These are phyloP conservation scores for Trinorchestia longiramus DNA, from an alignment of 1,140 invertebrate species.

Conservation along the genomic window DNA sequence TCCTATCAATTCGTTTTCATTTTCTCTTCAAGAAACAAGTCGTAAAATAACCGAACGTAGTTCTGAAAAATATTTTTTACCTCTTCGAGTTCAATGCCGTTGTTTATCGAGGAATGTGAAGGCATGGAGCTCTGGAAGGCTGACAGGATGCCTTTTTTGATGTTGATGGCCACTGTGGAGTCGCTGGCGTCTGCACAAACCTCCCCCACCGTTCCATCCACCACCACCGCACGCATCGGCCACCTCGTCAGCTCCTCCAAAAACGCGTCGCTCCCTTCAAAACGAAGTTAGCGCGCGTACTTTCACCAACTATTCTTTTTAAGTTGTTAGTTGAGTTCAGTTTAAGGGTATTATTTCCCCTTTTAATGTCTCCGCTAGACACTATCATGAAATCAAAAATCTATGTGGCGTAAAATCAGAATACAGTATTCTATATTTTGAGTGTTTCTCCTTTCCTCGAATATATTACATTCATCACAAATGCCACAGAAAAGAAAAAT, in stretches of 20 bases:
- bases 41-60: neutral
- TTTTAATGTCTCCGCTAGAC: neutral
- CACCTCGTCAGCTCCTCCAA: conserved; percentile 56
- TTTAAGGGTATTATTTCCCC: neutral
- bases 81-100: conserved; percentile 57
- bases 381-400: neutral
- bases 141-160: conserved; percentile 64
- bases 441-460: neutral
- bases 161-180: conserved; percentile 60
- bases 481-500: too few relatives aligned
- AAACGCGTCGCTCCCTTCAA: neutral
- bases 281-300: neutral
- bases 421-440: too few relatives aligned
- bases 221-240: conserved; percentile 60
- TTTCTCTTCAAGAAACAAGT: too few relatives aligned
- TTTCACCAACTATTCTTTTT: neutral
- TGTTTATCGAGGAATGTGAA: conserved; percentile 56
- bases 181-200: conserved; percentile 62
- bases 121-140: conserved; percentile 61
- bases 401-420: too few relatives aligned
- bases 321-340: neutral
- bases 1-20: too few relatives aligned
- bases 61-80: neutral
- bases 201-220: conserved; percentile 58
- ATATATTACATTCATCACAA: too few relatives aligned